Base-by-base conservation (phyloP, 2,888 invertebrate genomes). In the Aspidiotus rigidus region DNA sequence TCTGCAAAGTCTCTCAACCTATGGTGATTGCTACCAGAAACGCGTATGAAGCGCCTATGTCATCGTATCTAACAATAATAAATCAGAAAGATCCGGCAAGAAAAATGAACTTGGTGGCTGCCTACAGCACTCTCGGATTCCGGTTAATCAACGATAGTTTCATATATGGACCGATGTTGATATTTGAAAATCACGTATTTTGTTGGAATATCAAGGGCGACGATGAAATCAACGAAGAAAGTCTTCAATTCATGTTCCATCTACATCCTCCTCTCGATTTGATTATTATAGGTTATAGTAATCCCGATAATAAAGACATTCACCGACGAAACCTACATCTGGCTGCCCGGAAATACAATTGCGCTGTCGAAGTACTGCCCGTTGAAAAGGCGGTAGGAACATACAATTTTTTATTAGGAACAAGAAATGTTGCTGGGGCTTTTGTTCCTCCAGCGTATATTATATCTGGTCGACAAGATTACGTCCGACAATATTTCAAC, bases 361-460 rank as follows among this genome's bases (percentile, higher is more conserved):
- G 57, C 28, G 15, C 16, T 8, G 13, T 66, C 11, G 66, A 66
- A 49, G 44, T 66, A 2, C 13, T 59, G 16, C 44, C 49, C 5
- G 59, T 28, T 13, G 13, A 13, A 6, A 57, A 13, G 44, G 66
- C 66, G 7, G n/a, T 17, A 8, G 42, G 41, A n/a, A 59, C 15
- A 49, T 66, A 59, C 13, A 66, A 66, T 49, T 59, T 59, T 9
- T 8, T 59, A 13, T 28, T 41, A 7, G 44, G 15, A 59, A 66
- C 28, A 13, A 41, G 59, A 28, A 59, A 66, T 28, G 66, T 66
- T 1, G 66, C 66, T 8, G 66, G 44, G n/a, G 66, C 66, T 66
- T 49, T 66, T 49, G 1, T 66, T n/a, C 59, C 59, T 10, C 66
- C 59, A 9, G 16, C 10, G n/a, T 40, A 56, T 7, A 17, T 15